These are phyloP conservation scores for Malthinus seriepunctatus DNA, from an alignment of 2,888 invertebrate species.

Conservation along the genomic window DNA sequence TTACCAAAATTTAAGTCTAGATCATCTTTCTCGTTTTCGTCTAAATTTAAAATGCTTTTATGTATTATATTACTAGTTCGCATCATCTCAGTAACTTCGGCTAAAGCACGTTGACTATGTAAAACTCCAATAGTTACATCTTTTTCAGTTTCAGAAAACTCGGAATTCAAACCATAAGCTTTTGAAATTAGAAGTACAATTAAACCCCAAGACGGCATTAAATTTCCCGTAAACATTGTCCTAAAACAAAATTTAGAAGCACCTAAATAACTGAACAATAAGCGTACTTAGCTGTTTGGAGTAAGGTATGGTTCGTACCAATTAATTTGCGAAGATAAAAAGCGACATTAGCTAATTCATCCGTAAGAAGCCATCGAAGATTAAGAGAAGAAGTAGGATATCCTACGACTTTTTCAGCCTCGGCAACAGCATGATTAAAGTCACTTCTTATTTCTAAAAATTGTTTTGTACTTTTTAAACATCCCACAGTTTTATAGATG, in stretches of 20 bases:
- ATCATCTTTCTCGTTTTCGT: slow-evolving; percentile 58
- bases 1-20: slow-evolving; percentile 92
- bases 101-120: slow-evolving; percentile 83
- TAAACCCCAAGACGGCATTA: slow-evolving; percentile 92
- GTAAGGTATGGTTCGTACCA: slow-evolving; percentile 89
- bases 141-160: slow-evolving; percentile 80
- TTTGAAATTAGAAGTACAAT: slow-evolving; percentile 90
- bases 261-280: no score
- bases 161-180: slow-evolving; percentile 82
- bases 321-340: slow-evolving; percentile 87
- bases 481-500: no score
- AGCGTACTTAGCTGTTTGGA: slow-evolving; percentile 86
- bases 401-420: slow-evolving; percentile 95
- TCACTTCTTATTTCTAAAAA: slow-evolving; percentile 50
- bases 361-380: slow-evolving; percentile 89
- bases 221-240: slow-evolving; percentile 57
- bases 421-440: slow-evolving; percentile 88
- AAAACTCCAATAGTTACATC: slow-evolving; percentile 85
- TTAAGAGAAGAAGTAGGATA: slow-evolving; percentile 94
- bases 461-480: no score
- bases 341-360: slow-evolving; percentile 93
- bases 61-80: slow-evolving; percentile 90
- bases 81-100: slow-evolving; percentile 97
- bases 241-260: slow-evolving; percentile 9
- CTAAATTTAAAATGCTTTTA: slow-evolving; percentile 76